phyloP scores from a whole-genome alignment of 2,888 invertebrate genomes.

The Entomobrya proxima region DNA sequence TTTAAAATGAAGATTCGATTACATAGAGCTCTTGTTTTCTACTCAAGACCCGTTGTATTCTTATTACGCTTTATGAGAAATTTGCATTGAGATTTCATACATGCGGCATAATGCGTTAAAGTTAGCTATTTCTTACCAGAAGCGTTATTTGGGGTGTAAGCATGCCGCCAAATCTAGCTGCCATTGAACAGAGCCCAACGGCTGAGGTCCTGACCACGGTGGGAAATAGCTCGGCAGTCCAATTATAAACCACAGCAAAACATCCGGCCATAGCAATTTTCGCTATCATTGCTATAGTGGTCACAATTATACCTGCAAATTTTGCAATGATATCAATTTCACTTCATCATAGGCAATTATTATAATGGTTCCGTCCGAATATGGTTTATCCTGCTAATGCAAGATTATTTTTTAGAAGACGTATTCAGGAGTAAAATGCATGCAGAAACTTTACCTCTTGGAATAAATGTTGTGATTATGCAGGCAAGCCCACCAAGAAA shows the following conservation, averaged over 20 bases:
- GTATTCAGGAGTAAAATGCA: no score
- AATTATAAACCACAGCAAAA: constrained; percentile 91
- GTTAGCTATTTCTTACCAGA: constrained; percentile 78
- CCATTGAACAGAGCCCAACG: constrained; percentile 90
- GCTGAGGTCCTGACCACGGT: constrained; percentile 90
- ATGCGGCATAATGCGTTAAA: no score
- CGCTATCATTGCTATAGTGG: constrained; percentile 81
- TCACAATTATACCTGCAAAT: constrained; percentile 69
- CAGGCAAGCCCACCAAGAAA: constrained; percentile 87
- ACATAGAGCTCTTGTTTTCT: no score
- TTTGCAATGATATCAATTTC: background rate
- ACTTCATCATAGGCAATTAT: background rate
- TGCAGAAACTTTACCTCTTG: constrained; percentile 81
- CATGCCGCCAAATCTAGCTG: constrained; percentile 88
- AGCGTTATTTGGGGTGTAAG: constrained; percentile 87
- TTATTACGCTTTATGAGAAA: no score
- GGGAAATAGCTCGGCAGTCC: constrained; percentile 87
- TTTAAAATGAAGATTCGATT: constrained; percentile 42
- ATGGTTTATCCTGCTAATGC: background rate
- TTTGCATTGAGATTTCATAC: no score
- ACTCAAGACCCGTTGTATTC: no score
- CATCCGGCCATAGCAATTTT: constrained; percentile 90
- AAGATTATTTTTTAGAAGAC: no score
- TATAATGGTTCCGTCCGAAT: background rate
- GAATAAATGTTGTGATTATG: constrained; percentile 84